These are phyloP conservation scores for Danio kyathit DNA, from an alignment of 2,797 vertebrate species.

Conservation along the genomic window DNA sequence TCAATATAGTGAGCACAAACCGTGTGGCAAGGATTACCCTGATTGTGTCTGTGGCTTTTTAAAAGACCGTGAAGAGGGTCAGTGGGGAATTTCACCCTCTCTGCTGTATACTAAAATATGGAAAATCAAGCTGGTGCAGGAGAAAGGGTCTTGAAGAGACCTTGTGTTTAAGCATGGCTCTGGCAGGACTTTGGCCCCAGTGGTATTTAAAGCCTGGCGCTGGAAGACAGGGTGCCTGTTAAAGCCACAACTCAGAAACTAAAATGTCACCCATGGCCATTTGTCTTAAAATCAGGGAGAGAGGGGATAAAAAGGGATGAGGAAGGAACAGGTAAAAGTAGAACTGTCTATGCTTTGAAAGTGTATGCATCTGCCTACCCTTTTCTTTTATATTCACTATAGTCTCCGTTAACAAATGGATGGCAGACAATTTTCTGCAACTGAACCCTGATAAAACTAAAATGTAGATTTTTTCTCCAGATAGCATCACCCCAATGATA, in stretches of 20 bases:
- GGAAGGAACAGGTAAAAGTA: background rate
- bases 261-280: conserved; percentile 52
- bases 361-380: conserved; percentile 1
- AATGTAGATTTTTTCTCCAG: too few relatives aligned
- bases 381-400: conserved; percentile 3
- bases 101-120: conserved; percentile 23
- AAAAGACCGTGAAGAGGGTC: conserved; percentile 25
- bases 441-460: too few relatives aligned
- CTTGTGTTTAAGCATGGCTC: conserved; percentile 21
- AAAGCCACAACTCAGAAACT: conserved; percentile 44
- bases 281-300: conserved; percentile 11
- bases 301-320: background rate
- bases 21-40: conserved; percentile 1
- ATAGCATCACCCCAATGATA: too few relatives aligned
- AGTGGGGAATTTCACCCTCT: conserved; percentile 14
- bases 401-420: too few relatives aligned
- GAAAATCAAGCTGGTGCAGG: conserved; percentile 18
- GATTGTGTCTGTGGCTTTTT: conserved; percentile 23
- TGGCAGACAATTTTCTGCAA: too few relatives aligned
- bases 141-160: conserved; percentile 19
- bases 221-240: conserved; percentile 37
- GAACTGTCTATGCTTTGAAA: conserved; percentile 1
- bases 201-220: conserved; percentile 21
- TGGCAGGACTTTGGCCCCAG: conserved; percentile 41
- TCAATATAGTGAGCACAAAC: conserved; percentile 1